Evolutionary conservation across 2,113 vertebrate species (phyloP), one percentile per base, ranked within the genome.

Genomic region (Calidris pygmaea): DNA sequence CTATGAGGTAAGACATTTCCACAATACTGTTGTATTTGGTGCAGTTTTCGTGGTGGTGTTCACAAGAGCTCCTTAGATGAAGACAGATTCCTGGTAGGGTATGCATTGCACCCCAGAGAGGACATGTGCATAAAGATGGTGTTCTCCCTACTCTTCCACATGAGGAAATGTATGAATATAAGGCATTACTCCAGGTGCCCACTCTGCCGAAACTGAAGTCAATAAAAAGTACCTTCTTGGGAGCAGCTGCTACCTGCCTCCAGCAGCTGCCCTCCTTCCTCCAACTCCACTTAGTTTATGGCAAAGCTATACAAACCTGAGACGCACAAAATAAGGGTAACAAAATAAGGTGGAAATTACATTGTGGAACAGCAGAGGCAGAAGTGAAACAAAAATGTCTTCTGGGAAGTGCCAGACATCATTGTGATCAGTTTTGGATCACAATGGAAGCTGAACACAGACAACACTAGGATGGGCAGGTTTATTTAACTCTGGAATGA

Each of bases 1-100:
- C 95, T 99, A 99, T 0, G 98, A 99, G 99, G 99, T 99, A 88
- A 96, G 83, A 16, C 6, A 3, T 13, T 58, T 12, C 58, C 39
- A 4, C 58, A 12, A 7, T 9, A 3, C 20, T 56, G 21, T 43
- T 2, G 1, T 20, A 55, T 50, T 35, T 4, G 7, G 14, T 9
- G 45, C 37, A 6, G 12, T 35, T 58, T 75, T 48, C 1, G 0
- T 6, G 24, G 13, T 37, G 52, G 3, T 0, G 0, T 23, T 59
- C 63, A 45, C 19, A 35, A 39, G 27, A 66, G 27, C 39, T 67
- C 4, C 1, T 70, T n/a, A 82, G 27, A 19, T 6, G 23, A 70
- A 60, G 30, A 35, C 22, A 48, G 18, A n/a, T 73, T 80, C 29
- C 26, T 16, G 1, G 19, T 3, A 39, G 19, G 17, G 19, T 10